phyloP scores from a whole-genome alignment of 2,113 vertebrate species.

The Lagopus muta region DNA sequence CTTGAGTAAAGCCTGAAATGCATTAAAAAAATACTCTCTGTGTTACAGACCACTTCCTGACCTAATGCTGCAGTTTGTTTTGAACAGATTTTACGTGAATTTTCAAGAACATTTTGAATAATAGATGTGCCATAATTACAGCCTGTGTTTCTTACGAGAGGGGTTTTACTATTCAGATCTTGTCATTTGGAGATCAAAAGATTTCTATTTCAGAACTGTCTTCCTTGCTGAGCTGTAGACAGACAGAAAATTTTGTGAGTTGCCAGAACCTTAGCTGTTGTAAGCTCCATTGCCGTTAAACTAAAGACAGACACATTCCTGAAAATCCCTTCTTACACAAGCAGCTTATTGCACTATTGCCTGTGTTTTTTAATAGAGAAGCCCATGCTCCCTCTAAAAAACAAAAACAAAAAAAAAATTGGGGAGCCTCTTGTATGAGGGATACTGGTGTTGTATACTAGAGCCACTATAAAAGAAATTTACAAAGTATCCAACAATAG shows the following conservation, averaged over 20 bases:
- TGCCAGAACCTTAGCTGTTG: slow-evolving; percentile 21
- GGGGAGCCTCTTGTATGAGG: neutral
- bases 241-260: slow-evolving; percentile 22
- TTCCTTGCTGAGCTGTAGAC: slow-evolving; percentile 53
- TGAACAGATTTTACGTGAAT: slow-evolving; percentile 21
- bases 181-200: slow-evolving; percentile 67
- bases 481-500: neutral
- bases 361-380: neutral
- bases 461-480: neutral
- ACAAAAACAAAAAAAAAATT: neutral
- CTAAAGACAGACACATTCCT: neutral
- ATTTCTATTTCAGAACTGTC: slow-evolving; percentile 61
- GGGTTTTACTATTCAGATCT: slow-evolving; percentile 61
- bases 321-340: slow-evolving; percentile 23
- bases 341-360: neutral
- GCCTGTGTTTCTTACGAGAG: slow-evolving; percentile 55
- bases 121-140: slow-evolving; percentile 65
- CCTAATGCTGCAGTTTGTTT: slow-evolving; percentile 40
- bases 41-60: slow-evolving; percentile 14
- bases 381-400: neutral
- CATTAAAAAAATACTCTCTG: neutral
- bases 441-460: neutral
- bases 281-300: slow-evolving; percentile 5
- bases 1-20: neutral
- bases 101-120: slow-evolving; percentile 63